phyloP scores from a whole-genome alignment of 2,888 invertebrate genomes.

The Helicoverpa assulta region DNA sequence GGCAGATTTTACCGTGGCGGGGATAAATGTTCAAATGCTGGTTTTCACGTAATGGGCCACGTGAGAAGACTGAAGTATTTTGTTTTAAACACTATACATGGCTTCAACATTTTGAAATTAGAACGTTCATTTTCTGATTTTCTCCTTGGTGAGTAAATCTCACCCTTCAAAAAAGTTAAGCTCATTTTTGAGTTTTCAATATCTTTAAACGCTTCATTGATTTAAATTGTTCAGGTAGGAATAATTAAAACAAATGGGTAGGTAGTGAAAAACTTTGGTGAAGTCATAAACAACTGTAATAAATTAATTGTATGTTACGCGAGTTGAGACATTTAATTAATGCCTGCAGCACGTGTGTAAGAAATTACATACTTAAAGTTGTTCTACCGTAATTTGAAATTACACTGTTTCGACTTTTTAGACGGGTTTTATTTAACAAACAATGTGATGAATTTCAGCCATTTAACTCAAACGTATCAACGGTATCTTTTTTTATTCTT shows the following conservation, averaged over 20 bases:
- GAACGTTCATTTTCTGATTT: constrained; percentile 1
- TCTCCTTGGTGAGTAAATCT: background rate
- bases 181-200: constrained; percentile 20
- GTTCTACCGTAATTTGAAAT: background rate
- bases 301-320: constrained; percentile 29
- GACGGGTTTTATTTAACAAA: too few relatives aligned
- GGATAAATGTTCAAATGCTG: constrained; percentile 5
- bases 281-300: constrained; percentile 40
- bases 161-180: constrained; percentile 10
- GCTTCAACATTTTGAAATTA: constrained; percentile 15
- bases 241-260: constrained; percentile 37
- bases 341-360: constrained; percentile 11
- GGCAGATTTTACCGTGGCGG: constrained; percentile 12
- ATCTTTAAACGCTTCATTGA: constrained; percentile 35
- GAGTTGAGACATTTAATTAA: constrained; percentile 23
- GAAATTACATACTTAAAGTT: background rate
- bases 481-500: background rate
- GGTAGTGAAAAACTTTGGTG: constrained; percentile 32
- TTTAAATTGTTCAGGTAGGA: constrained; percentile 30
- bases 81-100: constrained; percentile 12
- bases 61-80: constrained; percentile 6
- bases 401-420: background rate
- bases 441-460: too few relatives aligned
- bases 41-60: background rate
- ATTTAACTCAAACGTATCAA: background rate